phyloP scores from a whole-genome alignment of 2,888 invertebrate species.

The Busseola fusca region DNA sequence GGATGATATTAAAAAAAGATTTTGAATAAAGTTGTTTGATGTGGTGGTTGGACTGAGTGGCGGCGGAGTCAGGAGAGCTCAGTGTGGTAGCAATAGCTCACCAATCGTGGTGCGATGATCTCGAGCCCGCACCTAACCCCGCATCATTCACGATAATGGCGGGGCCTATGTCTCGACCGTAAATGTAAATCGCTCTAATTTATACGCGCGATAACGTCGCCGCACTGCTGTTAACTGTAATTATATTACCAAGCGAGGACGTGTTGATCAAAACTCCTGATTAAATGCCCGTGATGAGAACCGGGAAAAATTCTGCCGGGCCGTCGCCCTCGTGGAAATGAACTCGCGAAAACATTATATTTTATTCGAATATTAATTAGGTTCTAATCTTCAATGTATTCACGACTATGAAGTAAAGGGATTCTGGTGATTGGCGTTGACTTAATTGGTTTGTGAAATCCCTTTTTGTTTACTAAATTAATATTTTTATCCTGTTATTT shows the following conservation, averaged over 20 bases:
- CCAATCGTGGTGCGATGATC: conserved; percentile 74
- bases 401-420: conserved; percentile 42
- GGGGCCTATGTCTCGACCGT: conserved; percentile 84
- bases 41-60: conserved; percentile 34
- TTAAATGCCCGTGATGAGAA: conserved; percentile 81
- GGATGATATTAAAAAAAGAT: conserved; percentile 44
- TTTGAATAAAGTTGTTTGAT: conserved; percentile 51
- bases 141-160: conserved; percentile 87
- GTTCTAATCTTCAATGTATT: conserved; percentile 53
- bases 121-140: conserved; percentile 80
- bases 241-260: conserved; percentile 88
- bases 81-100: conserved; percentile 59
- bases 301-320: conserved; percentile 75
- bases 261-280: conserved; percentile 88
- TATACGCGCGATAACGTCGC: conserved; percentile 88
- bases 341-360: conserved; percentile 60
- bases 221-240: conserved; percentile 88
- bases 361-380: conserved; percentile 61
- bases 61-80: conserved; percentile 37
- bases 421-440: conserved; percentile 37
- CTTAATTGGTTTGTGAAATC: conserved; percentile 35
- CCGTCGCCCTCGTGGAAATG: conserved; percentile 62
- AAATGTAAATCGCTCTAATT: conserved; percentile 89
- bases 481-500: conserved; percentile 20
- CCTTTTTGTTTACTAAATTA: conserved; percentile 22